Base-by-base conservation (phyloP, 2,888 invertebrate species). In the Tetropium fuscum region DNA sequence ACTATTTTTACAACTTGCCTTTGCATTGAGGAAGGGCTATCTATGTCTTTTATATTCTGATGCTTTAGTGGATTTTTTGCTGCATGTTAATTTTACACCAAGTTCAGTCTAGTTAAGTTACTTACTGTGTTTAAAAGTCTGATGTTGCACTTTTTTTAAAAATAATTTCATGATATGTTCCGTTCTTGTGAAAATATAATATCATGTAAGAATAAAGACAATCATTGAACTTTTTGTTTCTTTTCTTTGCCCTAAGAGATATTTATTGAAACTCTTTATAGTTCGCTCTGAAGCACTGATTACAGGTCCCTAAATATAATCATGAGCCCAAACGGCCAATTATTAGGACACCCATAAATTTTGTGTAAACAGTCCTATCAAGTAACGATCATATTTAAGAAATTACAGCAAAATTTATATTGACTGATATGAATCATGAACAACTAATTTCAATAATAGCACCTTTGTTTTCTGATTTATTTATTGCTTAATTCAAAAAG, bases 151-250 rank as follows among this genome's bases (percentile, higher is more conserved):
- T 48, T 36, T 8, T 27, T 13, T 40, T 51, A 27, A 51, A 49
- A 51, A 27, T 51, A 3, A 25, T n/a, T 16, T 40, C n/a, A n/a
- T 34, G 20, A 34, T 7, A 7, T 19, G 6, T 48, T 22, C 36
- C n/a, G 38, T 38, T 18, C 34, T 7, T 25, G 38, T 10, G 15
- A 13, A 36, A 34, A 15, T 51, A 22, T 20, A 48, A 40, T 40
- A 40, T 51, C 27, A 51, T 40, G 49, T 40, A 51, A 13, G 25
- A 49, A 51, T 51, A 51, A 51, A 51, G 49, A 51, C 49, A 51
- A 51, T 51, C 49, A 51, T 51, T 13, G 11, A 20, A n/a, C 3
- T 4, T 2, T 27, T 8, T 25, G 8, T 25, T 44, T 27, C 27
- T 44, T 5, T 44, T 27, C 0, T 1, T 20, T 6, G 5, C 2